These are phyloP conservation scores for Metaphire vulgaris DNA, from an alignment of 1,140 invertebrate species.

Conservation along the genomic window DNA sequence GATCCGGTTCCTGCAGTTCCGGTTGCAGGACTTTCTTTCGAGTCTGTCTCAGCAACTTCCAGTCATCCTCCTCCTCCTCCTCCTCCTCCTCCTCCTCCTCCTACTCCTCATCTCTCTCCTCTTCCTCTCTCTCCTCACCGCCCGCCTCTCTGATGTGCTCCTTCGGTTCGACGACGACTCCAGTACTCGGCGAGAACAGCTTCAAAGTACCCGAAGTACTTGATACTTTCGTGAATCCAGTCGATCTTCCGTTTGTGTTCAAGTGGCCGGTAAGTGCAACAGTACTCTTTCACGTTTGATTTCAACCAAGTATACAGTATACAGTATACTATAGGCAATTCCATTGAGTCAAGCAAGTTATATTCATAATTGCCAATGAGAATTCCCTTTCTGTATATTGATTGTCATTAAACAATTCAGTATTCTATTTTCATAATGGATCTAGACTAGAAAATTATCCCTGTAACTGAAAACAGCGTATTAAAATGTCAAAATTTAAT, in stretches of 20 bases:
- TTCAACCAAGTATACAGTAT: too few species aligned
- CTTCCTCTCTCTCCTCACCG: not conserved
- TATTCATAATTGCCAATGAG: too few species aligned
- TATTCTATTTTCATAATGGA: too few species aligned
- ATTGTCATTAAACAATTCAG: too few species aligned
- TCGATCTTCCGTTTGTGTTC: not conserved
- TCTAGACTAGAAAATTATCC: too few species aligned
- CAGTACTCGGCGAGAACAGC: not conserved
- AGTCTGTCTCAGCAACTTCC: conserved; percentile 89
- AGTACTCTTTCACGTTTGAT: too few species aligned
- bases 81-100: too few species aligned
- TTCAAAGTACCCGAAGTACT: not conserved
- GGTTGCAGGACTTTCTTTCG: conserved; percentile 81
- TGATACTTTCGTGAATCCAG: not conserved
- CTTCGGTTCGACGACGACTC: not conserved
- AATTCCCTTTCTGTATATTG: too few species aligned
- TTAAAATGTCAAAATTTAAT: too few species aligned
- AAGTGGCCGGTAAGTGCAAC: not conserved
- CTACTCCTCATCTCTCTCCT: not conserved
- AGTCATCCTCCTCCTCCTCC: conserved; percentile 82
- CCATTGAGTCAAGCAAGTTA: too few species aligned
- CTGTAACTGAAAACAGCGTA: too few species aligned
- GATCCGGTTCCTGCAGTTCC: conserved; percentile 43
- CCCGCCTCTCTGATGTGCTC: not conserved
- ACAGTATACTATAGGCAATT: too few species aligned